A percentile compares a stretch with the other conserved stretches of the same genome.
phyloP scores from a whole-genome alignment of 2,888 invertebrate genomes.

The Orchesellides sinensis region DNA sequence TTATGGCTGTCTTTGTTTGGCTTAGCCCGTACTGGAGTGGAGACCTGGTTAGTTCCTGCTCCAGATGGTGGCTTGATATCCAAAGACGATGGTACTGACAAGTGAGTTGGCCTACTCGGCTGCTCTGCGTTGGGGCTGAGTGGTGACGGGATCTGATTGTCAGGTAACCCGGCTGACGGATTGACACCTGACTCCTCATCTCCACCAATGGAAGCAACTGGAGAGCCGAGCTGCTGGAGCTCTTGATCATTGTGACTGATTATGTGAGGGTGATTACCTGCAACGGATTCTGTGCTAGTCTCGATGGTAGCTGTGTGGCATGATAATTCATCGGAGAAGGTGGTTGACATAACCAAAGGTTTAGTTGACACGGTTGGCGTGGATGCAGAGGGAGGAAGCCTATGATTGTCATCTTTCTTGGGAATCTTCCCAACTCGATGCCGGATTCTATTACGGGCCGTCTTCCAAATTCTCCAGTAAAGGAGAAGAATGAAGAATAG shows the following conservation, averaged over 20 bases:
- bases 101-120: slow-evolving; percentile 49
- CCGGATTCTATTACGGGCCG: slow-evolving; percentile 91
- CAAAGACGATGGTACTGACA: slow-evolving; percentile 50
- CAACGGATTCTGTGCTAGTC: slow-evolving; percentile 68
- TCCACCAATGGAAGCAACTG: slow-evolving; percentile 50
- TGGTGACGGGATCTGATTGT: slow-evolving; percentile 59
- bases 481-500: slow-evolving; percentile 90
- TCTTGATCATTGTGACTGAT: slow-evolving; percentile 67
- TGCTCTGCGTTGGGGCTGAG: slow-evolving; percentile 2
- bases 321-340: slow-evolving; percentile 70
- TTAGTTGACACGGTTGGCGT: slow-evolving; percentile 78
- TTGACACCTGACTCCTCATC: slow-evolving; percentile 69
- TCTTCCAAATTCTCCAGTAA: slow-evolving; percentile 93
- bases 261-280: slow-evolving; percentile 63
- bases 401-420: slow-evolving; percentile 64
- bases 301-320: slow-evolving; percentile 70
- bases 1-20: slow-evolving; percentile 53
- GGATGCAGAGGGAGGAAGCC: slow-evolving; percentile 76
- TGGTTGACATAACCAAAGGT: slow-evolving; percentile 62
- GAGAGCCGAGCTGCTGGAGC: slow-evolving; percentile 58
- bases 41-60: slow-evolving; percentile 37
- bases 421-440: slow-evolving; percentile 77
- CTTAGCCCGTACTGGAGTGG: slow-evolving; percentile 39
- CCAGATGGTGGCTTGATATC: slow-evolving; percentile 31
- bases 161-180: slow-evolving; percentile 67